Evolutionary conservation across 2,888 invertebrate genomes (phyloP).

Genomic region (Anthoptus insignis): DNA sequence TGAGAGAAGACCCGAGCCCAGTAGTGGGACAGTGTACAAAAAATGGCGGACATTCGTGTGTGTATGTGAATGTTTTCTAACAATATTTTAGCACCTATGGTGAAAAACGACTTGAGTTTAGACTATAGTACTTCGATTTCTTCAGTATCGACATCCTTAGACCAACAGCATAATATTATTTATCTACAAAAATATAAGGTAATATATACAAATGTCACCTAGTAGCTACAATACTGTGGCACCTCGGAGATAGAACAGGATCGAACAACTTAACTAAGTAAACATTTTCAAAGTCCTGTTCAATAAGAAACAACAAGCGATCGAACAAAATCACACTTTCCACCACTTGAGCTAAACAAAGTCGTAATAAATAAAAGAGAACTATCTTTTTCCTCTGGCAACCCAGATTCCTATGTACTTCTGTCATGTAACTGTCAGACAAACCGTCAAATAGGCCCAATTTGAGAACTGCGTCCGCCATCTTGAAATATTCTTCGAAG

Average conservation of each 20-base stretch:
- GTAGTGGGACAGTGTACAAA: too few species aligned
- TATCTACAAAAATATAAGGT: not conserved
- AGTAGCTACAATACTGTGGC: constrained; percentile 91
- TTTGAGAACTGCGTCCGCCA: constrained; percentile 89
- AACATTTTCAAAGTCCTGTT: constrained; percentile 83
- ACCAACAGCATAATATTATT: too few species aligned
- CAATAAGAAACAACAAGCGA: constrained; percentile 91
- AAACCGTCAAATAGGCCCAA: constrained; percentile 79
- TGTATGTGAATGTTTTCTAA: too few species aligned
- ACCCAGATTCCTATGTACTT: constrained; percentile 58
- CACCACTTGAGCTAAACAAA: constrained; percentile 92
- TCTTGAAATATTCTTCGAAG: constrained; percentile 90
- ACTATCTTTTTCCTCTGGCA: constrained; percentile 87
- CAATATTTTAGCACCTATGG: too few species aligned
- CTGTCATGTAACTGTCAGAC: constrained; percentile 56
- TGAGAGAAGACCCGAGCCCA: too few species aligned
- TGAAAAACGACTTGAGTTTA: too few species aligned
- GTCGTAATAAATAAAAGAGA: constrained; percentile 92
- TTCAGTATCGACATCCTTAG: too few species aligned
- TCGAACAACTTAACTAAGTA: constrained; percentile 94
- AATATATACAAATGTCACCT: constrained; percentile 72
- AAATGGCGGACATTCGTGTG: too few species aligned
- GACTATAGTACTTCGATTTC: too few species aligned
- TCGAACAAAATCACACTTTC: constrained; percentile 95
- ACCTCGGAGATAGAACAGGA: constrained; percentile 94